Evolutionary conservation across 2,113 vertebrate species (phyloP).

Genomic region (Scatophagus argus): DNA sequence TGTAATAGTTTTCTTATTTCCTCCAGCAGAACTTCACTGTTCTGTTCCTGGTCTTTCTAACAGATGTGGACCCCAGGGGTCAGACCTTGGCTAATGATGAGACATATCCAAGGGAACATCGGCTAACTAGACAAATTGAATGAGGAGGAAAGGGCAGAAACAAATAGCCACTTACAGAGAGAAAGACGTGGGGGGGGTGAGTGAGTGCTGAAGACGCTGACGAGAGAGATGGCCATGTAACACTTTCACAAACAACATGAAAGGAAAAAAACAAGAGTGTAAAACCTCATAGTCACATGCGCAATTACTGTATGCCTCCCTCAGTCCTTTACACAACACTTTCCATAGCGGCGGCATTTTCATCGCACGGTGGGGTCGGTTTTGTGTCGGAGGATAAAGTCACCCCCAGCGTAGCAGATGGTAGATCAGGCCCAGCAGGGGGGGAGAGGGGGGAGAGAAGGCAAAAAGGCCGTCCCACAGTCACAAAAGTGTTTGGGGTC

Average conservation of each 20-base stretch:
- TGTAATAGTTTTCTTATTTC: conserved; percentile 36
- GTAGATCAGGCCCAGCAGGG: conserved; percentile 75
- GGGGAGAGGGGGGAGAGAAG: conserved; percentile 67
- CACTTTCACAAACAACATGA: conserved; percentile 4
- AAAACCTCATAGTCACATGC: background rate
- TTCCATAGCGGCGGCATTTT: conserved; percentile 76
- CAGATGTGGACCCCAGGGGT: conserved; percentile 66
- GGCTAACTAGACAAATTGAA: conserved; percentile 39
- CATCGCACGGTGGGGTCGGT: conserved; percentile 57
- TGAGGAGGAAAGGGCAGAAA: conserved; percentile 23
- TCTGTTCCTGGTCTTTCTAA: conserved; percentile 23
- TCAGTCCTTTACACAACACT: conserved; percentile 38
- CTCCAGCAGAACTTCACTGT: conserved; percentile 27
- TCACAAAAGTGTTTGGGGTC: conserved; percentile 85
- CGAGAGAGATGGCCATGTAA: background rate
- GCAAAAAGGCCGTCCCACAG: conserved; percentile 76
- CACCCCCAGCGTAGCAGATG: conserved; percentile 83
- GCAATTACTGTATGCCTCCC: conserved; percentile 36
- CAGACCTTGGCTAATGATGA: conserved; percentile 67
- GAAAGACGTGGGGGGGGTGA: background rate
- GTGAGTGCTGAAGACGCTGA: background rate
- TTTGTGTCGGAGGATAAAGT: conserved; percentile 75
- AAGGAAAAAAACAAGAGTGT: background rate
- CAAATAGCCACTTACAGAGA: conserved; percentile 23
- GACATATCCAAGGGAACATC: conserved; percentile 44